Percentiles rank a stretch among this genome's conserved stretches.
These are phyloP conservation scores for Tinamus guttatus DNA, from an alignment of 2,113 vertebrate genomes.

Conservation along the genomic window DNA sequence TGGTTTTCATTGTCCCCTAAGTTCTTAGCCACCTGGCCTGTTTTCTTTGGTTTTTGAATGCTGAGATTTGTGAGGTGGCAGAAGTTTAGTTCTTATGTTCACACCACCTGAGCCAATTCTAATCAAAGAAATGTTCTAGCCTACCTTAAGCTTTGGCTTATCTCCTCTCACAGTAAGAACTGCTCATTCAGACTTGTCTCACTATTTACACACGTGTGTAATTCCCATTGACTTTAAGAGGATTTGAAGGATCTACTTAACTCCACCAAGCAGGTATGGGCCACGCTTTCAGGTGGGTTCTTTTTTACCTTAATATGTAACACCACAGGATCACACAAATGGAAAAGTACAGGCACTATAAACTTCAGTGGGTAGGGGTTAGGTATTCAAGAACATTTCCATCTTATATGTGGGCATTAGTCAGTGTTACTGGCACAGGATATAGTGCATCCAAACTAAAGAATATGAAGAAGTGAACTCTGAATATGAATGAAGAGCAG, in stretches of 20 bases:
- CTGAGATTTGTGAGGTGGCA: not conserved
- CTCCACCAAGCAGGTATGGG: not conserved
- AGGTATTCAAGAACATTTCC: not conserved
- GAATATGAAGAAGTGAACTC: not conserved
- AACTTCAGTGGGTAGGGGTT: not conserved
- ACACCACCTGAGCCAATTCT: not conserved
- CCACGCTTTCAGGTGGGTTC: not conserved
- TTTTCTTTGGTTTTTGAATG: not conserved
- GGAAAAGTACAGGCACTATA: not conserved
- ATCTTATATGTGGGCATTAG: not conserved
- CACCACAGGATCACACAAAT: not conserved
- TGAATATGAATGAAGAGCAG: too few relatives aligned
- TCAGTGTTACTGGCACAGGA: not conserved
- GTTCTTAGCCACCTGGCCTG: not conserved
- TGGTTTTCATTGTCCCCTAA: not conserved
- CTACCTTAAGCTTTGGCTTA: not conserved
- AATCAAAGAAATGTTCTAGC: not conserved
- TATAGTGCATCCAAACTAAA: not conserved
- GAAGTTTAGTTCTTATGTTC: not conserved
- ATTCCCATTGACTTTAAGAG: not conserved
- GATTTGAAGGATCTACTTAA: not conserved
- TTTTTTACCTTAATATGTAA: not conserved
- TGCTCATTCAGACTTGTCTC: not conserved
- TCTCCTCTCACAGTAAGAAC: not conserved
- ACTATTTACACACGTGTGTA: not conserved